Base-by-base conservation (phyloP, 2,888 invertebrate species). In the Ectobius pallidus region DNA sequence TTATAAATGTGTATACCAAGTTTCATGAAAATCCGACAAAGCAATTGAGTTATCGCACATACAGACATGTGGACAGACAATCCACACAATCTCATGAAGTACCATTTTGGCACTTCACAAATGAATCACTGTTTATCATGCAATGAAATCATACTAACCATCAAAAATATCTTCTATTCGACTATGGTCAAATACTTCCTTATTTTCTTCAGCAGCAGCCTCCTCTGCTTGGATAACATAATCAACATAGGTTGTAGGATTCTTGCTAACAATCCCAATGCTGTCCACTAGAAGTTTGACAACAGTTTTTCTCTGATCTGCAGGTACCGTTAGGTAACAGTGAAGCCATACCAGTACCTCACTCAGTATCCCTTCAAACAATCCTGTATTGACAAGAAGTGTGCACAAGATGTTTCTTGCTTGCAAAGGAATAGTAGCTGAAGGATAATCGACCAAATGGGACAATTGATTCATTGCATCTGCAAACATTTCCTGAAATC, bases 331-430 rank as follows among this genome's bases (percentile, higher is more conserved):
- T 72, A 61, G 82, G 73, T 76, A 84, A 80, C 78, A 85, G 77
- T 90, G 87, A 32, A 91, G 81, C 87, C 92, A 90, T 73, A 92
- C 83, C 79, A 90, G 87, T 52, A 92, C 87, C 83, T 93, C 92
- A 71, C 86, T 83, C 75, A 85, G 84, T 75, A 87, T 87, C 22
- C 86, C 86, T 79, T 90, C 88, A 80, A 93, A 93, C 76, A 91
- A 84, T 4, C 86, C 85, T 0, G 89, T 89, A 73, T 86, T 88
- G 77, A 84, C 85, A 30, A 93, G 86, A 73, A 93, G 85, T 65
- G 82, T 84, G 62, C 82, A 82, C 30, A 91, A 80, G 2, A 89
- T 85, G 63, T 83, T 81, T 72, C 87, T 88, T 3, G 88, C 86
- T 80, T 88, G 74, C 3, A 69, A 69, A 14, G 34, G n/a, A 3